Evolutionary conservation across 1,140 invertebrate species (phyloP).

Genomic region (Neodiprion virginianus): DNA sequence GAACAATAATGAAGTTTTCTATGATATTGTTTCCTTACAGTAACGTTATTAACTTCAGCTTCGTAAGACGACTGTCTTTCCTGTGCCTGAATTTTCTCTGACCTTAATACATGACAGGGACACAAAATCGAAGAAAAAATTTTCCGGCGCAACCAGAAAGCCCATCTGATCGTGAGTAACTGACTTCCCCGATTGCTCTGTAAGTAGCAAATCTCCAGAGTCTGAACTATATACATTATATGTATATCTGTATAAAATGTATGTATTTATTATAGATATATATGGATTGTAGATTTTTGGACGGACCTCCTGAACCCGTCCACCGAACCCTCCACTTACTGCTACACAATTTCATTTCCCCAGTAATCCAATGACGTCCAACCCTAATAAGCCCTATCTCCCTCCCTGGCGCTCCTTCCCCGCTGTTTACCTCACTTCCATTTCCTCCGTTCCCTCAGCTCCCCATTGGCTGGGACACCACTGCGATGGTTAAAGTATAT

Average conservation of each 20-base stretch:
- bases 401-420: background rate
- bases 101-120: background rate
- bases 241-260: no score
- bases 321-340: background rate
- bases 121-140: background rate
- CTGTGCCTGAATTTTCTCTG: background rate
- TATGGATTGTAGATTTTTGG: no score
- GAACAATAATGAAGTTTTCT: no score
- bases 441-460: background rate
- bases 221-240: no score
- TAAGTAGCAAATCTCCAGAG: no score
- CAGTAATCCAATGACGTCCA: constrained; percentile 20
- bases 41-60: no score
- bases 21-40: no score
- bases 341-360: constrained; percentile 30
- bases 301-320: background rate
- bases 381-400: constrained; percentile 30
- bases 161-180: no score
- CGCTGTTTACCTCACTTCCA: background rate
- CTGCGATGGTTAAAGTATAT: no score
- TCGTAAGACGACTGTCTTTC: background rate
- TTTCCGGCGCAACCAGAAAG: background rate
- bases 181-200: no score
- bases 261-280: no score
- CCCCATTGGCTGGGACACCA: background rate